Base-by-base conservation (phyloP, 35 echinoderm and acorn worm species). In the Lytechinus pictus region DNA sequence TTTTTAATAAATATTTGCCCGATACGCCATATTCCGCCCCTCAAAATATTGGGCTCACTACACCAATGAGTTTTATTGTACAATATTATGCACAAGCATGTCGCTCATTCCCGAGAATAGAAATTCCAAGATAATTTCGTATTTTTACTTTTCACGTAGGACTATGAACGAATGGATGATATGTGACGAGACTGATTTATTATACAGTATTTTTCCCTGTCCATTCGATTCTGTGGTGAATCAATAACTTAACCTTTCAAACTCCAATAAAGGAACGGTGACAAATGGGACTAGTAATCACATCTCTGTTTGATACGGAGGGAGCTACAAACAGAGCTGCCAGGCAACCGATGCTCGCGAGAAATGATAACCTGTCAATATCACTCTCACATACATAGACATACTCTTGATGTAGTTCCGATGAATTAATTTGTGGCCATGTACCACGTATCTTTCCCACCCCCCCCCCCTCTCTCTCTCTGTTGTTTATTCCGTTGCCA, bases 221-320 rank as follows among this genome's bases (percentile, higher is more conserved):
- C n/a, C 66, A 6, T 14, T 79, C 21, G 66, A 79, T 19, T 24
- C 19, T 24, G 21, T 16, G 19, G 66, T 79, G 8, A 79, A 79
- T 79, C 66, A 79, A 79, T 79, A 79, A 79, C 66, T 24, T 79
- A 79, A 79, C 66, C 66, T 79, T 79, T 79, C 66, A 79, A 79
- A 79, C 66, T 79, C 14, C 66, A 79, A 79, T 79, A 79, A 24
- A 58, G 56, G 66, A 79, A 79, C 66, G 21, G 66, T n/a, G 66
- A 79, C n/a, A 79, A 79, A 79, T 79, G 12, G 66, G 66, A 79
- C 66, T 79, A 14, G 66, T 79, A 79, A 79, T 79, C 66, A 79
- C 19, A 79, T 79, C n/a, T n/a, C 66, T 79, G 66, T 24, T 79
- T 24, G 4, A 79, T 79, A 24, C 66, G n/a, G 33, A 16, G 66